A percentile compares a stretch with the other conserved stretches of the same genome.
Evolutionary conservation across 2,797 vertebrate species (phyloP).

Genomic region (Eremophila alpestris): DNA sequence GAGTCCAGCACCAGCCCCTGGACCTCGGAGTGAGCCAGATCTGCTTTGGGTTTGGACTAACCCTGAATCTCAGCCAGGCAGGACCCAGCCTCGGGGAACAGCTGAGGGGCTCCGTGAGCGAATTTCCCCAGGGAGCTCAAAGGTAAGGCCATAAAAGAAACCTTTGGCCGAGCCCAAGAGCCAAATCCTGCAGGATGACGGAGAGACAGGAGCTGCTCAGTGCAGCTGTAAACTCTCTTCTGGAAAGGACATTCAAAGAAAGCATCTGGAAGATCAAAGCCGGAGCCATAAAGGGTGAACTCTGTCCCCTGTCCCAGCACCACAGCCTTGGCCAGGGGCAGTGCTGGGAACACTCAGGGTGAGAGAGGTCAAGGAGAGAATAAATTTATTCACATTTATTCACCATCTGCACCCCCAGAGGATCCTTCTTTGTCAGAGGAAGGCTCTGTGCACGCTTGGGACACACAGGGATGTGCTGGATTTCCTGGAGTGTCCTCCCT

Average conservation of each 20-base stretch:
- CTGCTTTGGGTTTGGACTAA: not conserved
- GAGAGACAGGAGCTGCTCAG: not conserved
- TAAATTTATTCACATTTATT: not conserved
- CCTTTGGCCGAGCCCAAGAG: not conserved
- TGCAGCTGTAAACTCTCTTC: not conserved
- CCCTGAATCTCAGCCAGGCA: not conserved
- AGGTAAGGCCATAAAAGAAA: slow-evolving; percentile 30
- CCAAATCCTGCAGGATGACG: not conserved
- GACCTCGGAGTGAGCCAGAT: no score
- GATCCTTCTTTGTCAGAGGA: not conserved
- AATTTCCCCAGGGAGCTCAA: not conserved
- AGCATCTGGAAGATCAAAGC: not conserved
- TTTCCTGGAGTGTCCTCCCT: no score
- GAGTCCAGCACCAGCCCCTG: not conserved
- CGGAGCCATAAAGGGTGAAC: not conserved
- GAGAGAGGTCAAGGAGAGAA: not conserved
- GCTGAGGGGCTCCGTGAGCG: not conserved
- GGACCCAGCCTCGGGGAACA: not conserved
- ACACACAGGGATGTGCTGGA: not conserved
- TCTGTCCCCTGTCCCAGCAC: not conserved
- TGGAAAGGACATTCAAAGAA: not conserved
- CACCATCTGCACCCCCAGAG: not conserved
- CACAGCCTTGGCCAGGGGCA: not conserved
- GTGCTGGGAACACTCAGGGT: not conserved
- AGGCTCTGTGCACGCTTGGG: not conserved